These are phyloP conservation scores for Microplitis manilae DNA, from an alignment of 2,888 invertebrate species.

Conservation along the genomic window DNA sequence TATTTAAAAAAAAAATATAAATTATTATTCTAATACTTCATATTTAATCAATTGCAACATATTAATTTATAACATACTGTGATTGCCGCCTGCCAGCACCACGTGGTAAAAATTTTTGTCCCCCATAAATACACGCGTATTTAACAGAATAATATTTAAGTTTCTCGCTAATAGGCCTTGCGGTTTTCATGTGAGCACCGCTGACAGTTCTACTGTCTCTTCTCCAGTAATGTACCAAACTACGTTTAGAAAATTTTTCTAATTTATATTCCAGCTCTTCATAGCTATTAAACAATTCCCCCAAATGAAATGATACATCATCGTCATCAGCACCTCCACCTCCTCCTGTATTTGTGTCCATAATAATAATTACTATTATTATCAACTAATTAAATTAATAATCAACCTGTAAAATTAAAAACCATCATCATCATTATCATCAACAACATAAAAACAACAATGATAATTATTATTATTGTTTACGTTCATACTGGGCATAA, in stretches of 20 bases:
- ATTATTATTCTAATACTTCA: no score
- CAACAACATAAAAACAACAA: not conserved
- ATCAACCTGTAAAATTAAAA: slow-evolving; percentile 15
- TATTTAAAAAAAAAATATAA: not conserved
- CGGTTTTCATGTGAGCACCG: slow-evolving; percentile 71
- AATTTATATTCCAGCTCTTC: slow-evolving; percentile 68
- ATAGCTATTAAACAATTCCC: slow-evolving; percentile 70
- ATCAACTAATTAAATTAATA: slow-evolving; percentile 24
- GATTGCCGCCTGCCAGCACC: slow-evolving; percentile 69
- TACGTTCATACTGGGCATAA: no score
- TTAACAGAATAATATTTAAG: slow-evolving; percentile 71
- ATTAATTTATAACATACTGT: slow-evolving; percentile 58
- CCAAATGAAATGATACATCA: slow-evolving; percentile 67
- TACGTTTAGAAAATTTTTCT: slow-evolving; percentile 68
- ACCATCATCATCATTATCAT: not conserved
- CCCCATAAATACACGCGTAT: slow-evolving; percentile 72
- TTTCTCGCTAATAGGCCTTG: slow-evolving; percentile 68
- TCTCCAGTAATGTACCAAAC: slow-evolving; percentile 71
- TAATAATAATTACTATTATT: slow-evolving; percentile 24
- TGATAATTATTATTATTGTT: not conserved
- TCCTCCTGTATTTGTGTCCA: not conserved
- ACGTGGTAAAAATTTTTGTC: slow-evolving; percentile 69
- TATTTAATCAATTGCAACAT: not conserved
- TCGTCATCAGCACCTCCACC: slow-evolving; percentile 52
- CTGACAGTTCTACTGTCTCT: slow-evolving; percentile 72